A percentile compares a stretch with the other conserved stretches of the same genome.
Evolutionary conservation across 2,113 vertebrate species (phyloP).

Genomic region (Chlorodrepanis virens): DNA sequence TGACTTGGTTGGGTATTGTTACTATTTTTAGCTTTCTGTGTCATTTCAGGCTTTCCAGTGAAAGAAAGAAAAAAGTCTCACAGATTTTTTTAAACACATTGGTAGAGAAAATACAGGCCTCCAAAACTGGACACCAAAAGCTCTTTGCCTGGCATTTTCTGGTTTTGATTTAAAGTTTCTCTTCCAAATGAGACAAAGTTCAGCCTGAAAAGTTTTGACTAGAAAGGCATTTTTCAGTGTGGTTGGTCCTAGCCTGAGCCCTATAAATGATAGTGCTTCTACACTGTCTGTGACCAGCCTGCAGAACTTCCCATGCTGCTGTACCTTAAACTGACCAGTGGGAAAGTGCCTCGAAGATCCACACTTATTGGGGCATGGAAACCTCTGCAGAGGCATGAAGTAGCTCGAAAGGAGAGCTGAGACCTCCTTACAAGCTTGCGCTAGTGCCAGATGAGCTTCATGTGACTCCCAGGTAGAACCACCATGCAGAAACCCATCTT

Average conservation of each 20-base stretch:
- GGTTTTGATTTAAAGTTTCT: background rate
- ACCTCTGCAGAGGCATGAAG: background rate
- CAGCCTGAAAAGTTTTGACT: background rate
- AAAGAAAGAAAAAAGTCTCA: background rate
- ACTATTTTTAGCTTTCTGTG: conserved; percentile 18
- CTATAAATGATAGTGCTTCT: background rate
- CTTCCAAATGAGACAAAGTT: background rate
- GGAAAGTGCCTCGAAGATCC: rapidly evolving
- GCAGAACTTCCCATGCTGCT: background rate
- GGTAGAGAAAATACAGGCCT: background rate
- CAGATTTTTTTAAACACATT: background rate
- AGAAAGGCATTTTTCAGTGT: background rate
- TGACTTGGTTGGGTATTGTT: background rate
- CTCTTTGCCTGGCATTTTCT: background rate
- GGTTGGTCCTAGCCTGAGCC: background rate
- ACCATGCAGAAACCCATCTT: rapidly evolving
- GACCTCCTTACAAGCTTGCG: background rate
- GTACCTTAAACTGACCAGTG: background rate
- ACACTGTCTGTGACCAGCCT: background rate
- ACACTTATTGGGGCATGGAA: rapidly evolving
- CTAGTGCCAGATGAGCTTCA: background rate
- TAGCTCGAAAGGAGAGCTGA: background rate
- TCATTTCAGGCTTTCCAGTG: conserved; percentile 27
- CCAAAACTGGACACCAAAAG: background rate
- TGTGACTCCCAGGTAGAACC: background rate